Evolutionary conservation across 37 sponge, comb jelly and placozoan genomes (phyloP), one percentile per base, ranked within the genome.

Genomic region (Theonella swinhoei): DNA sequence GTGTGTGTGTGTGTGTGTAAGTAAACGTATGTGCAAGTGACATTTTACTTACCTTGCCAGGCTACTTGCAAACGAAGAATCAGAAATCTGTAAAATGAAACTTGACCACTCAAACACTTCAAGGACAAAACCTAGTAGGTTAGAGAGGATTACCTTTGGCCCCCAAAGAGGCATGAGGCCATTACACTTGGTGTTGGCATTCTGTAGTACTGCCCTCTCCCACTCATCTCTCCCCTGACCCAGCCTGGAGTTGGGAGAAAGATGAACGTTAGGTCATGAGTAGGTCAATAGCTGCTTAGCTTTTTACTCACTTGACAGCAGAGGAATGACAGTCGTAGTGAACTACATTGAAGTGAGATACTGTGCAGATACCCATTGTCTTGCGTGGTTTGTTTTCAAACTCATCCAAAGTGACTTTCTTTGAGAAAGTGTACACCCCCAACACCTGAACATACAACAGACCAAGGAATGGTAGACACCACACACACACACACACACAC

Each of bases 161-260:
- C 97, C 97, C 97, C 97, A 97, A n/a, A 97, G 69, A 14, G 97
- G 97, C 70, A 97, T 39, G 17, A 97, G 76, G n/a, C 90, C 93
- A 75, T 97, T 97, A 80, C 97, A 97, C 40, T 84, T 81, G 47
- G 95, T 97, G 78, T 97, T 97, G 70, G 93, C 89, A 62, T 97
- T 97, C 70, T 97, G 94, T 29, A 97, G 82, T 68, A 78, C 85
- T 19, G 97, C 97, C 89, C 95, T 91, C 84, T 97, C 97, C 97
- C 97, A 97, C 59, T 94, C 97, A 62, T 97, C 95, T 30, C 95
- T 42, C 14, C 91, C 80, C 23, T 93, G 66, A 58, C 95, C 88
- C 26, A 84, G 80, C 59, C 97, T 93, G 59, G 42, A 83, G 3
- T 26, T 32, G 4, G 65, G 61, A 61, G 14, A 42, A 75, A 30